phyloP scores from a whole-genome alignment of 1,140 invertebrate species.

The Saxidomus purpurata region DNA sequence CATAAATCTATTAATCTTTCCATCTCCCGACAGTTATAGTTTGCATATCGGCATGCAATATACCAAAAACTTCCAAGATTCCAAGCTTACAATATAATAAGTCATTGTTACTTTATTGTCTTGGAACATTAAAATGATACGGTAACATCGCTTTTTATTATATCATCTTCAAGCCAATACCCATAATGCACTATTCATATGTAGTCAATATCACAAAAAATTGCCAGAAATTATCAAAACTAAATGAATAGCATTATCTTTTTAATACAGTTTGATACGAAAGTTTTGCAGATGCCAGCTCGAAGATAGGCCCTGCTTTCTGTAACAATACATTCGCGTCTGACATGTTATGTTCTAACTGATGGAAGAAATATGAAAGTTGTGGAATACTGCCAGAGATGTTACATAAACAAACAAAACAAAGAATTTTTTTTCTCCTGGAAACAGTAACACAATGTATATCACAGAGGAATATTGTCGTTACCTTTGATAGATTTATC shows the following conservation, averaged over 20 bases:
- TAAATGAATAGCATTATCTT: conserved; percentile 4
- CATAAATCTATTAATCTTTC: too few species aligned
- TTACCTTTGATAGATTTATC: neutral
- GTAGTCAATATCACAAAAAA: neutral
- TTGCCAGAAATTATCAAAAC: neutral
- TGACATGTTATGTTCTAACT: neutral
- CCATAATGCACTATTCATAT: conserved; percentile 14
- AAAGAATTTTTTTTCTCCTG: neutral
- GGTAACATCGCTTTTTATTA: neutral
- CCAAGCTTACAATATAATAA: neutral
- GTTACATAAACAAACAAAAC: conserved; percentile 27
- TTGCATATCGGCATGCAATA: too few species aligned
- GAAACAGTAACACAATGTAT: neutral
- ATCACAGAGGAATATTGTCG: neutral
- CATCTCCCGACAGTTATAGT: too few species aligned
- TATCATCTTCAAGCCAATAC: neutral
- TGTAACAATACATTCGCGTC: neutral
- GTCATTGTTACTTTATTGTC: neutral
- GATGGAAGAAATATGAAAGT: conserved; percentile 5
- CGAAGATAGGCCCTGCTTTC: neutral
- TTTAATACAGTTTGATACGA: conserved; percentile 1
- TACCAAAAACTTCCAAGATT: too few species aligned
- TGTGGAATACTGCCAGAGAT: neutral
- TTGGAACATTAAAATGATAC: neutral
- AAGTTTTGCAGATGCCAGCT: neutral